Evolutionary conservation across 2,797 vertebrate species (phyloP), one percentile per base, ranked within the genome.

Genomic region (Lerista edwardsae): DNA sequence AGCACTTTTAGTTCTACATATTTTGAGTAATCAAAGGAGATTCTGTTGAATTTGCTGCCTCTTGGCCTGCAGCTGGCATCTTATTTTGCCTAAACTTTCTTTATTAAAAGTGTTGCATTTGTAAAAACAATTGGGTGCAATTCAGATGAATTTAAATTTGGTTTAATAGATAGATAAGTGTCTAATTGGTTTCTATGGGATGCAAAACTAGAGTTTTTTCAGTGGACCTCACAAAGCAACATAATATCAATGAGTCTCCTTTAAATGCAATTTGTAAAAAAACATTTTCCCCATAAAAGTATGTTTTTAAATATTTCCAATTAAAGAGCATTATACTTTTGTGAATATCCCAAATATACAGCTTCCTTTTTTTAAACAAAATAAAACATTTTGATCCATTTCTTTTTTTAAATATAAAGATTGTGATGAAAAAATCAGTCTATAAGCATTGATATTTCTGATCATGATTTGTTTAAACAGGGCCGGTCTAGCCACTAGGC

Each of bases 1-100:
- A 39, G 34, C 75, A 68, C 36, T 75, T 80, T 47, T 41, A 73
- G 39, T 68, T 76, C 47, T 44, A 39, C 27, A 44, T 82, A 79
- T 64, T 79, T 55, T 31, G 68, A 51, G 10, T 59, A 76, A 47
- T 86, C 55, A 81, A 86, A 81, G 78, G 61, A 47, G 27, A 59
- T 80, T 68, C 71, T 85, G 62, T 80, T 83, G 62, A 75, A 67
- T 14, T 8, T 17, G 19, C n/a, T 64, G n/a, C n/a, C 41, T 79
- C 76, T 79, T 84, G 57, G 19, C 36, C 65, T 34, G 31, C 78
- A 80, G 47, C 78, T 57, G n/a, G 57, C n/a, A 71, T 39, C 59
- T 69, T 69, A 6, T 61, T 61, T 85, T 80, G 21, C 36, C 25
- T 15, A 11, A 51, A 31, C n/a, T 23, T 65, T 69, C 25, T 83